phyloP scores from a whole-genome alignment of 2,113 vertebrate genomes.

The Hypanus sabinus region DNA sequence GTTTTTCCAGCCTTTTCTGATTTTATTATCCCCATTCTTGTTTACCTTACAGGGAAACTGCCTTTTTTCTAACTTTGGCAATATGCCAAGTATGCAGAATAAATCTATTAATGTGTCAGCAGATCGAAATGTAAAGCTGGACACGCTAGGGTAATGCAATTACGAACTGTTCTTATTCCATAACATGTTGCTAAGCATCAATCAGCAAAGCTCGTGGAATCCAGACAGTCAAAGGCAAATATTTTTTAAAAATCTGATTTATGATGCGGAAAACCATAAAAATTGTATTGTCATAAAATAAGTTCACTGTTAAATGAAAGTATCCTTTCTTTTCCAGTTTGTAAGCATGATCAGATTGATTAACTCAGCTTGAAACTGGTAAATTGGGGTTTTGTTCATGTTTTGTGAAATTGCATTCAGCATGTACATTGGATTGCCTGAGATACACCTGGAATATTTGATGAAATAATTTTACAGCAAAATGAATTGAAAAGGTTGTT shows the following conservation, averaged over 20 bases:
- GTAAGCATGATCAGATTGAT: not conserved
- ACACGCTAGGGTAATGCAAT: not conserved
- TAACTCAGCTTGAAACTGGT: not conserved
- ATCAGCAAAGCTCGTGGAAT: not conserved
- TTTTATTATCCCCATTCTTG: too few relatives aligned
- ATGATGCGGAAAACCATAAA: not conserved
- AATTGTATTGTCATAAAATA: constrained; percentile 8
- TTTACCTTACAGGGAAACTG: not conserved
- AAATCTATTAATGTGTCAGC: not conserved
- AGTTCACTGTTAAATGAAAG: constrained; percentile 7
- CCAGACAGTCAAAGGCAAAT: not conserved
- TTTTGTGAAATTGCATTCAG: not conserved
- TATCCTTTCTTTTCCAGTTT: not conserved
- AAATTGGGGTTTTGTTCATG: not conserved
- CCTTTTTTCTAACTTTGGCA: not conserved
- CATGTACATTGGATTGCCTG: not conserved
- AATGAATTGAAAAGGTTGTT: not conserved
- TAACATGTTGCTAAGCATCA: not conserved
- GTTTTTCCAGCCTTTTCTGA: too few relatives aligned
- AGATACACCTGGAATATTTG: not conserved
- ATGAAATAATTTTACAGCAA: not conserved
- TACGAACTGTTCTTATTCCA: not conserved
- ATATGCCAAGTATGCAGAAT: not conserved
- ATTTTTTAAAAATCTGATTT: not conserved
- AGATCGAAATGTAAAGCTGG: not conserved